Evolutionary conservation across 64 coral and sea anemone genomes (phyloP).

Genomic region (Pocillopora damicornis): DNA sequence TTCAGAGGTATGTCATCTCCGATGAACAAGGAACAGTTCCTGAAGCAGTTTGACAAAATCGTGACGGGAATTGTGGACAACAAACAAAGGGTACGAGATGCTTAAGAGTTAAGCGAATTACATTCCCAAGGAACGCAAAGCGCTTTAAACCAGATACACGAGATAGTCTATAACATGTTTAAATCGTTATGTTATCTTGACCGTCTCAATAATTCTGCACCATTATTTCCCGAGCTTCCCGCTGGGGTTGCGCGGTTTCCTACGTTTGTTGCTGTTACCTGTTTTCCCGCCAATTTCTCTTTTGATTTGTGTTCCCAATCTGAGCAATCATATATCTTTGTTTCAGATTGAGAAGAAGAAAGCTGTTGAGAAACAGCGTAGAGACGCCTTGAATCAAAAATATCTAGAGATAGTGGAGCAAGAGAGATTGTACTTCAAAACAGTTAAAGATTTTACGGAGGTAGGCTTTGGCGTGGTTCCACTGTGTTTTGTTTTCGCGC

Average conservation of each 20-base stretch:
- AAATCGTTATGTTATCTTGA: too few species aligned
- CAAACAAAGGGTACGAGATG: conserved; percentile 72
- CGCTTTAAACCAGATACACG: too few species aligned
- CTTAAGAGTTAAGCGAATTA: background rate
- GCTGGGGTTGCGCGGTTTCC: background rate
- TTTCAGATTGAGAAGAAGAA: conserved; percentile 87
- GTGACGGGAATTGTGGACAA: conserved; percentile 87
- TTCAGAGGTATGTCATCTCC: conserved; percentile 90
- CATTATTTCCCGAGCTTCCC: background rate
- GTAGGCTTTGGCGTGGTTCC: conserved; percentile 6
- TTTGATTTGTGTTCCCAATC: background rate
- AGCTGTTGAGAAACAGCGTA: conserved; percentile 75
- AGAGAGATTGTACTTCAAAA: conserved; percentile 94
- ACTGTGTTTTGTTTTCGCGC: background rate
- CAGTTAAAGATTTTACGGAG: conserved; percentile 93
- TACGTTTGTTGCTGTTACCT: background rate
- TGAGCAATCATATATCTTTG: background rate
- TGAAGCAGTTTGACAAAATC: conserved; percentile 94
- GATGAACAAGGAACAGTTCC: conserved; percentile 88
- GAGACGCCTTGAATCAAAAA: conserved; percentile 87
- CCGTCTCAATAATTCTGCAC: too few species aligned
- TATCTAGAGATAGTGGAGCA: conserved; percentile 94
- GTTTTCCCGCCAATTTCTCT: background rate
- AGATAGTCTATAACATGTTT: too few species aligned
- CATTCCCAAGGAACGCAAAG: background rate